Percentiles rank a stretch among this genome's conserved stretches.
Evolutionary conservation across 2,113 vertebrate genomes (phyloP).

Genomic region (Lagopus leucura): DNA sequence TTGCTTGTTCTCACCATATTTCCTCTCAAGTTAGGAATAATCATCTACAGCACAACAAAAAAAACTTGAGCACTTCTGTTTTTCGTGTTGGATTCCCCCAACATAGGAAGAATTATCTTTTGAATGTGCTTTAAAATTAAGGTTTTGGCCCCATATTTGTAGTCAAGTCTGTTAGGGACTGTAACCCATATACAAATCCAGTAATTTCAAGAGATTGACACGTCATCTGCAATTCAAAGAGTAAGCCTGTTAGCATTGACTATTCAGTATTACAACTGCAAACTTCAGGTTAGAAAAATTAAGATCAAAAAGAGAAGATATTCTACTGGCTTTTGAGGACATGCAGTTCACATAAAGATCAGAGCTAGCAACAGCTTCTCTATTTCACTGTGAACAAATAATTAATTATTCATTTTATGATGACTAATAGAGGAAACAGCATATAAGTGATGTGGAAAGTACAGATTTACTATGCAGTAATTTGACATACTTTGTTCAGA

Average conservation of each 20-base stretch:
- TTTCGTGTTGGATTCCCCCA: background rate
- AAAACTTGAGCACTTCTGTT: background rate
- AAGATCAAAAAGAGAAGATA: background rate
- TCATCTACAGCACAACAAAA: background rate
- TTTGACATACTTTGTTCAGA: constrained; percentile 2
- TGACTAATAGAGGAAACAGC: background rate
- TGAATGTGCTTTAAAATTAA: background rate
- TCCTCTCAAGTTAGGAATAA: background rate
- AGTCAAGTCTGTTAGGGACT: background rate
- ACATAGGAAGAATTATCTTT: background rate
- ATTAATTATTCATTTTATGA: constrained; percentile 8
- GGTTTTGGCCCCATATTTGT: background rate
- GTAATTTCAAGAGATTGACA: background rate
- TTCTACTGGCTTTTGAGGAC: background rate
- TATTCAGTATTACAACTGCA: background rate
- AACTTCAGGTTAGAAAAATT: background rate
- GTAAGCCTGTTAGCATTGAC: background rate
- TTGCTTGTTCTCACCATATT: background rate
- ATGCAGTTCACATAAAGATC: background rate
- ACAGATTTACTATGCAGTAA: constrained; percentile 10
- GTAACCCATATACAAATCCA: background rate
- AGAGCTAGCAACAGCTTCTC: background rate
- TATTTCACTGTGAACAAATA: background rate
- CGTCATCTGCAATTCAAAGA: background rate
- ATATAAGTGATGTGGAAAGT: background rate